A percentile compares a stretch with the other conserved stretches of the same genome.
Conservation (phyloP, 2,797 vertebrate genomes). For the Megaceryle alcyon region DNA sequence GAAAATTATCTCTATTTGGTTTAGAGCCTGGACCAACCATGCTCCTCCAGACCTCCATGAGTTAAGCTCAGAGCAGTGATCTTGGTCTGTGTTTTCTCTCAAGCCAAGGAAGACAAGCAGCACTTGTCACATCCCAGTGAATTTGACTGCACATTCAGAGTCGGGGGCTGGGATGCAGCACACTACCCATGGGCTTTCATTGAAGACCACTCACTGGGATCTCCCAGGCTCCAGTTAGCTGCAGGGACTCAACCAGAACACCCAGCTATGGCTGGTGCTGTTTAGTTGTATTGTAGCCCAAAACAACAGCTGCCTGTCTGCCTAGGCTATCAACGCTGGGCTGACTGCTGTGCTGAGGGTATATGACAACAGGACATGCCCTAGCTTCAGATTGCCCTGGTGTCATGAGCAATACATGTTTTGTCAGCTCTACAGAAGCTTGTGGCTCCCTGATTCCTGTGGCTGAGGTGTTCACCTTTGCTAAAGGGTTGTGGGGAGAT, state of each 20-base stretch:
- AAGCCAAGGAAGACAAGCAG: background rate
- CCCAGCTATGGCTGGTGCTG: background rate
- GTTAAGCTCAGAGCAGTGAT: background rate
- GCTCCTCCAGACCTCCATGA: background rate
- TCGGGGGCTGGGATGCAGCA: background rate
- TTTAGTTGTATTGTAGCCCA: rapidly evolving
- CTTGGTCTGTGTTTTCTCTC: background rate
- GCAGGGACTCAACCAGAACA: background rate
- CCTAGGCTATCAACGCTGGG: rapidly evolving
- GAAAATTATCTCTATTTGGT: background rate
- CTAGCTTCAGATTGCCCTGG: rapidly evolving
- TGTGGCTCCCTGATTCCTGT: background rate
- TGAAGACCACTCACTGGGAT: background rate
- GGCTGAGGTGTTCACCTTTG: background rate
- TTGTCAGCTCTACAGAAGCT: background rate
- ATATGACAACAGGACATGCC: background rate
- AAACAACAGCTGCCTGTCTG: background rate
- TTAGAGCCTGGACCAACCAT: background rate
- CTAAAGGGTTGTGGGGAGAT: background rate
- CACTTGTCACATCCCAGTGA: background rate
- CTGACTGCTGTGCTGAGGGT: background rate
- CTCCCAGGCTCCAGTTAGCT: background rate
- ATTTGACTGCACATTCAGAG: background rate
- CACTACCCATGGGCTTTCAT: rapidly evolving
- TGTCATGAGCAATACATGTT: background rate